Base-by-base conservation (phyloP, 2,888 invertebrate species). In the Drosophila tripunctata region DNA sequence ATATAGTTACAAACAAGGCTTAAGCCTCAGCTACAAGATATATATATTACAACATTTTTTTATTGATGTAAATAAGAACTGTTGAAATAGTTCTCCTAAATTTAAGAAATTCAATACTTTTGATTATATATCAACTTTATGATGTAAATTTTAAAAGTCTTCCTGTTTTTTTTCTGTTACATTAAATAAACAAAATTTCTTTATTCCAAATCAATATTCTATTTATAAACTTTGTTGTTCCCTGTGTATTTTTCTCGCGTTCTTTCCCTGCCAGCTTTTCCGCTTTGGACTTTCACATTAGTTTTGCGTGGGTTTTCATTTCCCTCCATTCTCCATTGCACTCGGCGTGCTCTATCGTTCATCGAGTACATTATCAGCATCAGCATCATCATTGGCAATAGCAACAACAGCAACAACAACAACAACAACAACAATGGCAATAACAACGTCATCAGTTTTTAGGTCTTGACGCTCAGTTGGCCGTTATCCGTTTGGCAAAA, bases 401-500 rank as follows among this genome's bases (percentile, higher is more conserved):
- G 12, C 33, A 24, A 6, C 48, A 47, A 12, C 40, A 50, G n/a
- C 72, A 51, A 50, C 57, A 50, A 17, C 51, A 52, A 38, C 43
- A 55, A 30, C 61, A 65, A 31, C 55, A 57, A 17, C 40, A 48
- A 24, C 43, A 51, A 40, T 31, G 52, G 55, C 63, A 66, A 64
- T 67, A 78, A 71, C 75, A 65, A 67, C 75, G 77, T 85, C 86
- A 82, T 82, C 83, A 87, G 74, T 77, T 78, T 85, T 82, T 60
- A 73, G 83, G 77, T 78, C 77, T 77, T 67, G 64, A 60, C 71
- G 70, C 81, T 77, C 77, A 70, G 62, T 83, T 71, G 71, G 81
- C 85, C 85, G 75, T 67, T 78, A 85, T 87, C 85, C 82, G 62
- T 60, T 68, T 64, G 68, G 68, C 61, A 45, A 65, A 78, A 81